Evolutionary conservation across 2,113 vertebrate species (phyloP).

Genomic region (Nettapus auritus): DNA sequence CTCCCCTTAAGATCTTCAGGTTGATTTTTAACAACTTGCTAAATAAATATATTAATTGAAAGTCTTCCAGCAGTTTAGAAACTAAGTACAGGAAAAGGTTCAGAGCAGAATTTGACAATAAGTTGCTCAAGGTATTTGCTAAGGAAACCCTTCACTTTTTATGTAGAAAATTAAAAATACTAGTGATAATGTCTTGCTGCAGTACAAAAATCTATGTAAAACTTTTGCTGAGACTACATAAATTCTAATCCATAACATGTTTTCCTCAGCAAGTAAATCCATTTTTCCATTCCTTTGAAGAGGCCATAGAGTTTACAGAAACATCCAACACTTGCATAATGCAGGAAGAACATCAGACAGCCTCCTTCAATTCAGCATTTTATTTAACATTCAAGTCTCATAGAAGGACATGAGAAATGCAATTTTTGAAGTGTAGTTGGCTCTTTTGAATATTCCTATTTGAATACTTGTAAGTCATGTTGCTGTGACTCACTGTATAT

Average conservation of each 20-base stretch:
- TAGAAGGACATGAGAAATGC: neutral
- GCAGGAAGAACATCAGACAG: neutral
- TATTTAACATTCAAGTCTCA: neutral
- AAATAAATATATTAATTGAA: neutral
- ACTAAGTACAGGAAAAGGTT: rapidly evolving
- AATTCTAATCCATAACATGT: neutral
- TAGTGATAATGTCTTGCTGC: neutral
- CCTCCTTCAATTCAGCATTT: neutral
- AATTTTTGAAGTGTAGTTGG: neutral
- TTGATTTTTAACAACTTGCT: neutral
- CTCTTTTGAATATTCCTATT: neutral
- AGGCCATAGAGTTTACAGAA: neutral
- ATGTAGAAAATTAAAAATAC: neutral
- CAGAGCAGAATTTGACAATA: neutral
- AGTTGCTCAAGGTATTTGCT: neutral
- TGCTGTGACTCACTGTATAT: neutral
- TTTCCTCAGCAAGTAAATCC: neutral
- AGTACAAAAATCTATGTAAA: neutral
- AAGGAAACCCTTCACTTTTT: neutral
- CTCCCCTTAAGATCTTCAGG: neutral
- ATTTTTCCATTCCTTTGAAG: neutral
- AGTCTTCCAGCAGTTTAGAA: neutral
- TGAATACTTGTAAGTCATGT: neutral
- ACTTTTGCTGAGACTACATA: neutral
- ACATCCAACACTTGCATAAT: neutral